Evolutionary conservation across 2,888 invertebrate species (phyloP), one percentile per base, ranked within the genome.

Genomic region (Odontomyia ornata): DNA sequence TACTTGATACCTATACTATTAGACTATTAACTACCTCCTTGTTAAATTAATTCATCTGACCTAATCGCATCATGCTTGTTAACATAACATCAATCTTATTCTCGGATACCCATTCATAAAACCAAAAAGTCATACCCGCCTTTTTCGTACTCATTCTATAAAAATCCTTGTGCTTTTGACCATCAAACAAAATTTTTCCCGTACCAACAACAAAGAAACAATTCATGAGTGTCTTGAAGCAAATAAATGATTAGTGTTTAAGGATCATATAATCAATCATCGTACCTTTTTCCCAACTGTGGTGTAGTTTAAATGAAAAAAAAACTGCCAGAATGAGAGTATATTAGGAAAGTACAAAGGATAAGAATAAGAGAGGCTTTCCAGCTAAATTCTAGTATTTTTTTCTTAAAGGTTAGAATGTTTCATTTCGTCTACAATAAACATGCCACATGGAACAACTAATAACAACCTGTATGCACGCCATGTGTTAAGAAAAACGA

Each of bases 241-340:
- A 52, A 52, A 52, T 52, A 52, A 52, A 52, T 15, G 52, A 52
- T 52, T 52, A 52, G 4, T 52, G 18, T 52, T 52, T 52, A 4
- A 52, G 52, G 52, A 52, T 18, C 52, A 52, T 7, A 52, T 18
- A 52, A 52, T 52, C 52, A 52, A 52, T 52, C 52, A 52, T 52
- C 15, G 18, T 52, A 52, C n/a, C 52, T 18, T 52, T 18, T 36
- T 36, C 5, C 3, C 36, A 36, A 5, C 9, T 3, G 3, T 36
- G 36, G 36, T 36, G 36, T 5, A 9, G 36, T 36, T 9, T 36
- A 9, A 36, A 9, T 9, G 36, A 9, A 36, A 36, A 9, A 9
- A 36, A 36, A 9, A 36, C 3, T 3, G 36, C 3, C 3, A 36
- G 36, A 36, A 36, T 5, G 36, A 36, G 9, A 36, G 36, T 5